Percentiles rank a stretch among this genome's conserved stretches.
Conservation (phyloP, 2,888 invertebrate species). For the Atherix ibis region DNA sequence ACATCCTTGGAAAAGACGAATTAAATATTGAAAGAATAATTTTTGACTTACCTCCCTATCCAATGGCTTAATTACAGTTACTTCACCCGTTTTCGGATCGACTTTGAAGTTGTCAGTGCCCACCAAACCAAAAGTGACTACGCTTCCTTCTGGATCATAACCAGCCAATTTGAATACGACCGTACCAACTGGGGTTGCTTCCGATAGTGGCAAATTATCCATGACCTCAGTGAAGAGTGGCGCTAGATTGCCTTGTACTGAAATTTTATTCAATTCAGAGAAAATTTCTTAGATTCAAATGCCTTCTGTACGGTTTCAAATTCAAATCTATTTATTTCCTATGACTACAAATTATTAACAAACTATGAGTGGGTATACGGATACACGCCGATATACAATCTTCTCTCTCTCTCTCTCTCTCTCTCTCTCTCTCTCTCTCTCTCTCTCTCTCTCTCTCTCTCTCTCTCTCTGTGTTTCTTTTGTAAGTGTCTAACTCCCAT, state of each 20-base stretch:
- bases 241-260: conserved; percentile 41
- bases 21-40: background rate
- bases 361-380: too few relatives aligned
- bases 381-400: too few relatives aligned
- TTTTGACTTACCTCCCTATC: conserved; percentile 58
- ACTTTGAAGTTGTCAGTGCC: conserved; percentile 73
- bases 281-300: too few relatives aligned
- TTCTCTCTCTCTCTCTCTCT: too few relatives aligned
- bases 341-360: too few relatives aligned
- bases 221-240: conserved; percentile 60
- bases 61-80: conserved; percentile 59
- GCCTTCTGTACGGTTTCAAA: too few relatives aligned
- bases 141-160: conserved; percentile 64
- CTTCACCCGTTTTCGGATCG: conserved; percentile 59
- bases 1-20: background rate
- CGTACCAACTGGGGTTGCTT: conserved; percentile 62
- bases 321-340: too few relatives aligned
- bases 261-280: too few relatives aligned
- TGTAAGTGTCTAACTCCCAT: too few relatives aligned
- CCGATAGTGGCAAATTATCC: conserved; percentile 60
- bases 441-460: too few relatives aligned
- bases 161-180: conserved; percentile 65
- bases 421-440: too few relatives aligned
- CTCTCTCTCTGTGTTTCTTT: too few relatives aligned
- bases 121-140: conserved; percentile 50